Conservation (phyloP, 1,140 invertebrate genomes). For the Anastatus disparis region DNA sequence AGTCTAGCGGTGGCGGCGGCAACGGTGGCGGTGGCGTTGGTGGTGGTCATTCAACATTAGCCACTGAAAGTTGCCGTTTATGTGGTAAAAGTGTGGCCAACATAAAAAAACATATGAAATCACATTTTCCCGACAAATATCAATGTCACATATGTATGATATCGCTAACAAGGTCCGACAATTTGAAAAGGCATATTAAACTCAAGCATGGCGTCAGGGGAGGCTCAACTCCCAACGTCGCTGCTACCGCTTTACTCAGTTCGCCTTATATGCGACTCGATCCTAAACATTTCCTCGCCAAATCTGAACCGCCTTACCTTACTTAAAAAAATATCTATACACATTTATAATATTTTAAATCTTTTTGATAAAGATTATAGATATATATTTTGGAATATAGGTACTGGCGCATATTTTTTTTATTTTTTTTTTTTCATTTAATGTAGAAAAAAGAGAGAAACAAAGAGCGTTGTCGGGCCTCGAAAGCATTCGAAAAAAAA, state of each 20-base stretch:
- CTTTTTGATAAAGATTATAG: no score
- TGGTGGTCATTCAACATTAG: not conserved
- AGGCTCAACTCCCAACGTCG: conserved; percentile 46
- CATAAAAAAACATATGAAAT: conserved; percentile 68
- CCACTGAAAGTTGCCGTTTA: conserved; percentile 60
- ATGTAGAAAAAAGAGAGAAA: not conserved
- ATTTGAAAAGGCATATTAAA: conserved; percentile 67
- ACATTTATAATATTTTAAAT: no score
- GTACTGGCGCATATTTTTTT: no score
- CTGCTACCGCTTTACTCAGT: conserved; percentile 44
- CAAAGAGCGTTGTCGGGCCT: conserved; percentile 4
- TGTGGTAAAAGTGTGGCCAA: conserved; percentile 66
- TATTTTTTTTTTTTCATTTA: no score
- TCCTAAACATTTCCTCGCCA: conserved; percentile 62
- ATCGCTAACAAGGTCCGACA: conserved; percentile 66
- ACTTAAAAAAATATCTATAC: no score
- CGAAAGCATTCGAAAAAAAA: conserved; percentile 2
- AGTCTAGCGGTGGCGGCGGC: conserved; percentile 28
- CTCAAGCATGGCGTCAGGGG: conserved; percentile 64
- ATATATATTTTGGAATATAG: no score
- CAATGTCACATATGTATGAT: conserved; percentile 66
- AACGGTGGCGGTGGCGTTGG: conserved; percentile 8
- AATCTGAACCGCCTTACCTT: conserved; percentile 60
- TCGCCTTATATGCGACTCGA: conserved; percentile 62
- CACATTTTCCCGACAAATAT: conserved; percentile 66